Evolutionary conservation across 2,888 invertebrate species (phyloP).

Genomic region (Carpatolechia fugitivella): DNA sequence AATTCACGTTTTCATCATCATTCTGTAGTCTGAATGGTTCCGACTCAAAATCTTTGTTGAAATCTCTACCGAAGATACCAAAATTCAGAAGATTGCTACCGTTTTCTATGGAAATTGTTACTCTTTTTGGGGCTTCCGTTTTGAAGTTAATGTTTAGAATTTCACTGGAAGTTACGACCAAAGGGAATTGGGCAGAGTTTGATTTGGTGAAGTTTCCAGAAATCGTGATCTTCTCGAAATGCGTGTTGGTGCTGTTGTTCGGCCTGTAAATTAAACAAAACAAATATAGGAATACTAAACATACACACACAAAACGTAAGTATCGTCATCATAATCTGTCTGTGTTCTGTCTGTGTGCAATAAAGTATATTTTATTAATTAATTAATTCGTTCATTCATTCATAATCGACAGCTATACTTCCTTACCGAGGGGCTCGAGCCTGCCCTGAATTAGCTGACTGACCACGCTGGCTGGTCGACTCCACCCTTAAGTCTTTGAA

Average conservation of each 20-base stretch:
- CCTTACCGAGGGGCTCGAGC: too few species aligned
- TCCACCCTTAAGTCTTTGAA: too few species aligned
- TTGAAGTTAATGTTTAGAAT: slow-evolving; percentile 31
- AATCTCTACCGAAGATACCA: slow-evolving; percentile 54
- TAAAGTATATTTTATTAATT: too few species aligned
- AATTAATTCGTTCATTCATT: too few species aligned
- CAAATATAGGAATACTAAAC: background rate
- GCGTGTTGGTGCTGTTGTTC: slow-evolving; percentile 36
- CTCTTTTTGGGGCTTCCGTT: slow-evolving; percentile 28
- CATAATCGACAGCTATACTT: too few species aligned
- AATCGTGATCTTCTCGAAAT: slow-evolving; percentile 49
- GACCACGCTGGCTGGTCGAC: too few species aligned
- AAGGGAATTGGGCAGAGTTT: slow-evolving; percentile 46
- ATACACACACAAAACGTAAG: too few species aligned
- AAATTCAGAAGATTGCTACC: slow-evolving; percentile 40
- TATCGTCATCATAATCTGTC: too few species aligned
- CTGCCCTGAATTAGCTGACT: too few species aligned
- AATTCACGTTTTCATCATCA: slow-evolving; percentile 26
- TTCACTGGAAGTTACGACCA: slow-evolving; percentile 34
- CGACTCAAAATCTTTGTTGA: slow-evolving; percentile 38
- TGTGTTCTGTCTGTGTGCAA: too few species aligned
- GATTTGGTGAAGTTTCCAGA: slow-evolving; percentile 44
- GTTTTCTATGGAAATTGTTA: slow-evolving; percentile 34
- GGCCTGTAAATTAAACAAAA: slow-evolving; percentile 40
- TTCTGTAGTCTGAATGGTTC: slow-evolving; percentile 18